These are phyloP conservation scores for Chironomus tentans DNA, from an alignment of 2,888 invertebrate genomes.

Conservation along the genomic window DNA sequence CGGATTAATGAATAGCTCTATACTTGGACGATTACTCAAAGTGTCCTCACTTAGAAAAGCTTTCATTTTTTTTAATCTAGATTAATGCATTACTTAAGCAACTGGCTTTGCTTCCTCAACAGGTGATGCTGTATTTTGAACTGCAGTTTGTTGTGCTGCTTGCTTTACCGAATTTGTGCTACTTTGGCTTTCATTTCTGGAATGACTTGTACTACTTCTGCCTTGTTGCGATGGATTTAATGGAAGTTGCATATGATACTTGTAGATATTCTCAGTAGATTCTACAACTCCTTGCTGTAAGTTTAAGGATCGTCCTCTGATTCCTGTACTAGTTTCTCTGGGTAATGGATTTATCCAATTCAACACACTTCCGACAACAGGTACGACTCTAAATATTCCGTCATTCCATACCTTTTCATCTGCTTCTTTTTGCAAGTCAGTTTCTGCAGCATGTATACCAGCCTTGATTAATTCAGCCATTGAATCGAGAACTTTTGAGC, in stretches of 20 bases:
- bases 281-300: constrained; percentile 68
- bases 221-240: constrained; percentile 59
- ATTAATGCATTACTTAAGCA: constrained; percentile 8
- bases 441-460: constrained; percentile 89
- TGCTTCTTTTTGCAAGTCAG: constrained; percentile 83
- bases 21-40: too few species aligned
- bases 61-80: background rate
- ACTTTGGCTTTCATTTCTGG: constrained; percentile 55
- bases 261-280: constrained; percentile 69
- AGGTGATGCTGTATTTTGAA: background rate
- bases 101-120: background rate
- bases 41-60: background rate
- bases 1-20: background rate
- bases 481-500: constrained; percentile 80
- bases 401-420: constrained; percentile 88
- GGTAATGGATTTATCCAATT: constrained; percentile 93
- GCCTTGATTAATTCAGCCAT: constrained; percentile 89
- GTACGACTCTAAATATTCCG: constrained; percentile 87
- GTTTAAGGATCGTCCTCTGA: constrained; percentile 74
- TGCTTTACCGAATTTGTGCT: constrained; percentile 31
- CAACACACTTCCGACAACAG: constrained; percentile 85
- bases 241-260: constrained; percentile 68
- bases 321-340: constrained; percentile 65
- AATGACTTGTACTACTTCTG: constrained; percentile 42
- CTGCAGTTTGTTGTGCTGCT: background rate